Conservation (phyloP, 2,113 vertebrate genomes). For the Festucalex cinctus region DNA sequence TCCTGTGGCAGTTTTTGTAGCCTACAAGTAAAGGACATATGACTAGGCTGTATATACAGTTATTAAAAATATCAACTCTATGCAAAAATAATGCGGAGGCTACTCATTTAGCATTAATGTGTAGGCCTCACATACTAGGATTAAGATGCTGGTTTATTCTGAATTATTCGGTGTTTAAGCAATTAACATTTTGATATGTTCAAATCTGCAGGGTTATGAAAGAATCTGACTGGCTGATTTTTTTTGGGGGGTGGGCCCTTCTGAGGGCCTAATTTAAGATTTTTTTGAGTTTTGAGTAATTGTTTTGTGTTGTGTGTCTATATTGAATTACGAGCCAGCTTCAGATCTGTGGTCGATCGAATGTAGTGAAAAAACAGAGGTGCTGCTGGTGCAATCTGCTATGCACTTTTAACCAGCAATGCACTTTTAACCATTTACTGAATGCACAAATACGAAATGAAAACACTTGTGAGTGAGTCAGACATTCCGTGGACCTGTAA, state of each 20-base stretch:
- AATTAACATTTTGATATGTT: not conserved
- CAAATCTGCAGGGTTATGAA: not conserved
- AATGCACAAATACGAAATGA: too few relatives aligned
- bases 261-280: too few relatives aligned
- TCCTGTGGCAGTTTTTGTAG: slow-evolving; percentile 33
- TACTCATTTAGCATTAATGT: not conserved
- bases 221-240: too few relatives aligned
- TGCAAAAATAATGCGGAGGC: not conserved
- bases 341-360: too few relatives aligned
- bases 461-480: not conserved
- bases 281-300: not conserved
- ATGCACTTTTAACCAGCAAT: too few relatives aligned
- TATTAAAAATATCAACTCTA: not conserved
- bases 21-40: slow-evolving; percentile 38
- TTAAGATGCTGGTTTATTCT: not conserved
- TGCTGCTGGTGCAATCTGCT: too few relatives aligned
- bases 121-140: not conserved
- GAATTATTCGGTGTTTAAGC: not conserved
- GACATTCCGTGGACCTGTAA: not conserved
- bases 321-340: too few relatives aligned
- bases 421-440: too few relatives aligned
- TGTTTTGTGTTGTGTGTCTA: too few relatives aligned
- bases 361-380: too few relatives aligned
- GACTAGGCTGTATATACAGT: slow-evolving; percentile 9
- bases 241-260: too few relatives aligned